phyloP scores from a whole-genome alignment of 2,888 invertebrate genomes.

The Dione vanillae region DNA sequence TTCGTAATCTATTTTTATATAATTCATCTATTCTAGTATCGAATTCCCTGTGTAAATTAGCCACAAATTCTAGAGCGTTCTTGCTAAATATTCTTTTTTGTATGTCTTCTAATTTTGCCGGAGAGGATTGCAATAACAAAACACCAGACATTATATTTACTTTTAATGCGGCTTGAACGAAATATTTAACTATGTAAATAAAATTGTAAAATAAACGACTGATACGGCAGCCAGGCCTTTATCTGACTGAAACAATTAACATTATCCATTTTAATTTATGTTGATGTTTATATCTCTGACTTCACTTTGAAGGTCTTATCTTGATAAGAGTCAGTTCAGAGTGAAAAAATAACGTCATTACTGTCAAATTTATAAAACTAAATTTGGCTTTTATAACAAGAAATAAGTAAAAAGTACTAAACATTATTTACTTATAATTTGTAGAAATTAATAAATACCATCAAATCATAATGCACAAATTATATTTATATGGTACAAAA shows the following conservation, averaged over 20 bases:
- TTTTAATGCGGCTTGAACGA: not conserved
- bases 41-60: conserved; percentile 78
- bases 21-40: conserved; percentile 77
- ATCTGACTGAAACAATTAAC: conserved; percentile 7
- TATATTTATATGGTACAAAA: too few species aligned
- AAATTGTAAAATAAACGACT: not conserved
- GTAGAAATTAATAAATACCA: too few species aligned
- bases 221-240: not conserved
- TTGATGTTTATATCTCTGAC: conserved; percentile 16
- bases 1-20: conserved; percentile 69
- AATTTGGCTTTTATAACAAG: too few species aligned
- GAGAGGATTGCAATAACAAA: conserved; percentile 77
- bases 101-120: conserved; percentile 80
- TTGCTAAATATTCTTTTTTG: conserved; percentile 83
- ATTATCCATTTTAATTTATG: conserved; percentile 5
- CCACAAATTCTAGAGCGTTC: conserved; percentile 83
- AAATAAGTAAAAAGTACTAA: too few species aligned
- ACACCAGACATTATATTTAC: conserved; percentile 53
- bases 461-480: too few species aligned
- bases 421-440: too few species aligned
- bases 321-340: not conserved
- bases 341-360: too few species aligned
- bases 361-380: not conserved
- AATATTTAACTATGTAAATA: not conserved
- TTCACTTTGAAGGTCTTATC: not conserved